Conservation (phyloP, 1,140 invertebrate species). For the Dreissena rostriformis region DNA sequence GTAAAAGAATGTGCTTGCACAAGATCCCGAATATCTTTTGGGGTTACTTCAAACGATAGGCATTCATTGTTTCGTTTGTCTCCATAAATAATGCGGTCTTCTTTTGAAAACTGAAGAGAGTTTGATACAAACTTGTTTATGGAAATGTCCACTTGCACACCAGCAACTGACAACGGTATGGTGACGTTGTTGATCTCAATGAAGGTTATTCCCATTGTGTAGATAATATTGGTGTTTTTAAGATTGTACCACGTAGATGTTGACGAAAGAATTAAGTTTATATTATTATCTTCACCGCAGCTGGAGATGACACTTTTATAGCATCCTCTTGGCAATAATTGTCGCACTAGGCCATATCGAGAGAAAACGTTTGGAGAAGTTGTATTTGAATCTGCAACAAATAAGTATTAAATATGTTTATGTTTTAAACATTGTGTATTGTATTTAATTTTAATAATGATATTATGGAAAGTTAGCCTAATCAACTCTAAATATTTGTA, state of each 20-base stretch:
- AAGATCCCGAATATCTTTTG: conserved; percentile 27
- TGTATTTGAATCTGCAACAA: too few species aligned
- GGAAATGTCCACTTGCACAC: background rate
- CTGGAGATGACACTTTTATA: conserved; percentile 3
- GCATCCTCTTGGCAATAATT: conserved; percentile 26
- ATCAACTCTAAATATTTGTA: too few species aligned
- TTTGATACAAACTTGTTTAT: too few species aligned
- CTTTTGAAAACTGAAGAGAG: too few species aligned
- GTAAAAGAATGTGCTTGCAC: conserved; percentile 17
- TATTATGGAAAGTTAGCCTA: too few species aligned
- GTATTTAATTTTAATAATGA: too few species aligned
- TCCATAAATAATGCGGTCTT: too few species aligned
- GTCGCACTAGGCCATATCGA: background rate
- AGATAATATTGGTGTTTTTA: background rate
- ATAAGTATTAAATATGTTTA: too few species aligned
- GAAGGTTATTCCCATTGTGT: conserved; percentile 33
- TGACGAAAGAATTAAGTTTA: conserved; percentile 21
- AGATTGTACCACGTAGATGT: conserved; percentile 34
- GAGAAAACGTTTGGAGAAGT: too few species aligned
- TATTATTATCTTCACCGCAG: conserved; percentile 24
- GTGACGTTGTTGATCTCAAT: conserved; percentile 26
- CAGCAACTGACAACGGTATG: conserved; percentile 38
- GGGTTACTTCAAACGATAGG: background rate
- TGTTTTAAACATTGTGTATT: too few species aligned
- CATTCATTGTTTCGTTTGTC: conserved; percentile 1